Base-by-base conservation (phyloP, 2,888 invertebrate genomes). In the Mythimna pallens region DNA sequence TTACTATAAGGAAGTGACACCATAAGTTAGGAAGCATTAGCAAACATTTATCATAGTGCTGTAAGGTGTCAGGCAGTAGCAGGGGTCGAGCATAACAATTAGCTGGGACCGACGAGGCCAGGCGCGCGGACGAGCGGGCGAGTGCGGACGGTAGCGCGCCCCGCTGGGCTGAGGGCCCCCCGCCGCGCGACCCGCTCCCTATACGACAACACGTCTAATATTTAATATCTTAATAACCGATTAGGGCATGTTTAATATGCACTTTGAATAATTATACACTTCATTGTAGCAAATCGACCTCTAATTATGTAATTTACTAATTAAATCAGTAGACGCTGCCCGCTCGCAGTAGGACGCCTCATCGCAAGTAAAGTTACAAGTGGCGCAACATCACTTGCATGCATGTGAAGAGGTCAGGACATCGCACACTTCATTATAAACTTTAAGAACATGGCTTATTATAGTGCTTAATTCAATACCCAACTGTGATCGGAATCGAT, bases 151-250 rank as follows among this genome's bases (percentile, higher is more conserved):
- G 95, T 95, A 95, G 95, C 94, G 90, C 89, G 91, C 87, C 95
- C 95, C 91, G 95, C 94, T 93, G 94, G 77, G 94, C 89, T 34
- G 36, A 40, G 20, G 52, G 40, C 47, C 90, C 92, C 95, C 95
- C 89, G 94, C 87, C 78, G 93, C 76, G 94, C 76, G 90, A 88
- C 91, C 92, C 92, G 92, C 89, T 86, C 52, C n/a, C 66, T n/a
- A 66, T 73, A 64, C 85, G 82, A 79, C 84, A 89, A 87, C 90
- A 86, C 86, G 80, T 87, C 86, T 90, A 91, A 94, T 94, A 94
- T 94, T 92, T 95, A 95, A 95, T 95, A 95, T 94, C 95, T 94
- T 95, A 95, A 96, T 96, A 95, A 94, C 93, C 91, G 90, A 92
- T 95, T 93, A 93, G 93, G 91, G 93, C 89, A 90, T 91, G 90